phyloP scores from a whole-genome alignment of 2,888 invertebrate genomes.

The Gymnoscelis rufifasciata region DNA sequence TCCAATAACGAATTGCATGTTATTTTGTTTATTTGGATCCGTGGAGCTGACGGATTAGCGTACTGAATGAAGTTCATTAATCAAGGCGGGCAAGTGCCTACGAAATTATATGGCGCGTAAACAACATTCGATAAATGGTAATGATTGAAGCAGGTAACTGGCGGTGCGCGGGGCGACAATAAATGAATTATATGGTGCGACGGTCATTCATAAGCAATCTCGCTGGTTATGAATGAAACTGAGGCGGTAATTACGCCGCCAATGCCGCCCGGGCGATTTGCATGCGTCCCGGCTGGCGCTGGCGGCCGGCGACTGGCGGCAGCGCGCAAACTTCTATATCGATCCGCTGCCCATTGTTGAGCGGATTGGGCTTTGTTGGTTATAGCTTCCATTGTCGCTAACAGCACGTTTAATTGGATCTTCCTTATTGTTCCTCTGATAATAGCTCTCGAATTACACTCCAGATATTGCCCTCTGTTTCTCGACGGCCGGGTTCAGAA shows the following conservation, averaged over 20 bases:
- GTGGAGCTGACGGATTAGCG: slow-evolving; percentile 37
- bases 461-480: slow-evolving; percentile 28
- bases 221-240: slow-evolving; percentile 74
- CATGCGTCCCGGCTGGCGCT: slow-evolving; percentile 47
- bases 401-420: slow-evolving; percentile 50
- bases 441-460: slow-evolving; percentile 37
- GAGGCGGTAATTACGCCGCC: slow-evolving; percentile 63
- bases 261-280: slow-evolving; percentile 56
- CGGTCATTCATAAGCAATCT: slow-evolving; percentile 70
- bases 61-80: slow-evolving; percentile 61
- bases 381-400: slow-evolving; percentile 50
- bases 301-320: slow-evolving; percentile 34
- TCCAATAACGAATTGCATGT: slow-evolving; percentile 59
- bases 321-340: slow-evolving; percentile 32
- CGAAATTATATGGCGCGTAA: slow-evolving; percentile 51
- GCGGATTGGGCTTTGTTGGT: slow-evolving; percentile 54
- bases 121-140: slow-evolving; percentile 69
- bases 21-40: slow-evolving; percentile 50
- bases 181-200: slow-evolving; percentile 60
- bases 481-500: slow-evolving; percentile 18
- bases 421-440: slow-evolving; percentile 47
- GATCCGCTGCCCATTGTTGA: slow-evolving; percentile 61
- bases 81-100: slow-evolving; percentile 59
- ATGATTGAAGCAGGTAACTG: slow-evolving; percentile 62
- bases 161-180: slow-evolving; percentile 50